Conservation (phyloP, 2,888 invertebrate species). For the Automeris io region DNA sequence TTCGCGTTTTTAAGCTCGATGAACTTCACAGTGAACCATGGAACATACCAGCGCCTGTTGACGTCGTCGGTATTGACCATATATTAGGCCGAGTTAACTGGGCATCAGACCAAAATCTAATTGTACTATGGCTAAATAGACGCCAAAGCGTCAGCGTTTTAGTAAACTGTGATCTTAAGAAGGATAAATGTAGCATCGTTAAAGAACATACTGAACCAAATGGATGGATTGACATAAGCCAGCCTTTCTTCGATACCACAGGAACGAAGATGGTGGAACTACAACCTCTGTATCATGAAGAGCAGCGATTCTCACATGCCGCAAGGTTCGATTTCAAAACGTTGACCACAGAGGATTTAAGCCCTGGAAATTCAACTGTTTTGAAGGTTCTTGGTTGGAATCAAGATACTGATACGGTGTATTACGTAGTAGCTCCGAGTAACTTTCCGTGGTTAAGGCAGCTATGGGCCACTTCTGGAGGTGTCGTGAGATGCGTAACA, state of each 20-base stretch:
- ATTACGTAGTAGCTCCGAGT: slow-evolving; percentile 81
- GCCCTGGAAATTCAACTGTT: slow-evolving; percentile 78
- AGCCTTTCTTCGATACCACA: slow-evolving; percentile 70
- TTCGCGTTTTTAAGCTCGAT: slow-evolving; percentile 78
- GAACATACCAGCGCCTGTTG: slow-evolving; percentile 70
- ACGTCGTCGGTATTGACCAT: slow-evolving; percentile 77
- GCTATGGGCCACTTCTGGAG: slow-evolving; percentile 72
- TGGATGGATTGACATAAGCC: slow-evolving; percentile 83
- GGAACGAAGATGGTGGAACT: slow-evolving; percentile 66
- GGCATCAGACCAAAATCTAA: slow-evolving; percentile 81
- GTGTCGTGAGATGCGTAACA: slow-evolving; percentile 78
- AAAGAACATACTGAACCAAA: slow-evolving; percentile 70
- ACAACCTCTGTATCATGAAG: slow-evolving; percentile 43
- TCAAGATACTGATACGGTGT: slow-evolving; percentile 74
- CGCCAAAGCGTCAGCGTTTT: slow-evolving; percentile 84
- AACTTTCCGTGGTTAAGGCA: slow-evolving; percentile 83
- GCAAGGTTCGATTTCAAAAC: slow-evolving; percentile 47
- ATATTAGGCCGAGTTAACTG: slow-evolving; percentile 84
- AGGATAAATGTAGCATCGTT: slow-evolving; percentile 55
- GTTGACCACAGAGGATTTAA: slow-evolving; percentile 56
- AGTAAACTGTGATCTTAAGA: slow-evolving; percentile 73
- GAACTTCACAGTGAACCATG: slow-evolving; percentile 41
- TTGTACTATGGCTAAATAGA: slow-evolving; percentile 90
- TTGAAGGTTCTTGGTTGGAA: slow-evolving; percentile 79
- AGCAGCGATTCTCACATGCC: slow-evolving; percentile 64